Base-by-base conservation (phyloP, 1,140 invertebrate species). In the Idris sp. region DNA sequence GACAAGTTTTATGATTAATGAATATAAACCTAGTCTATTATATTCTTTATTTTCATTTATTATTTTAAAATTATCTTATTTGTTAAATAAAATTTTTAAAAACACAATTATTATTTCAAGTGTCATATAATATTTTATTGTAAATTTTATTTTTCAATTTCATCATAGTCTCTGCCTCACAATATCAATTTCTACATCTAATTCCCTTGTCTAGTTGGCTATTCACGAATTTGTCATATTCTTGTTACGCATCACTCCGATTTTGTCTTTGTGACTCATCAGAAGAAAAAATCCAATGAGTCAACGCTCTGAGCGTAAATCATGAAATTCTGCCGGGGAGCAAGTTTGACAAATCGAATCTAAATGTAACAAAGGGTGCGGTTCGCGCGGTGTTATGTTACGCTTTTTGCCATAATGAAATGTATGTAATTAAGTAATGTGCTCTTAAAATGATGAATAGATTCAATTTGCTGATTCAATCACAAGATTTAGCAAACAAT, bases 291-390 rank as follows among this genome's bases (percentile, higher is more conserved):
- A 58, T 54, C 33, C 71, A 33, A 35, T 74, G 71, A 74, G 54
- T 74, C 71, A 74, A 74, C 71, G 28, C 9, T 41, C 25, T 22
- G 10, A 14, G 28, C 69, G 51, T 74, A 74, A 74, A 74, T 74
- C 69, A 74, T 36, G 15, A 40, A 36, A 61, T 25, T 15, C 30
- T 38, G 35, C 4, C 35, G 14, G 56, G 40, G 59, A 72, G 22
- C 16, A 56, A 46, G 33, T 67, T 67, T 74, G 61, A 74, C 61
- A 74, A 74, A 74, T 67, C 40, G 54, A 61, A 64, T 62, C 41
- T n/a, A 56, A 74, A 62, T 49, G 62, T 62, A 68, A 68, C 62
- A 68, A 74, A 74, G 72, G 72, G 72, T 68, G 72, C 35, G 35
- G 43, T n/a, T n/a, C n/a, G n/a, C n/a, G n/a, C 26, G 11, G 35